Evolutionary conservation across 1,140 invertebrate species (phyloP).

Genomic region (Drosophila kanapiae): DNA sequence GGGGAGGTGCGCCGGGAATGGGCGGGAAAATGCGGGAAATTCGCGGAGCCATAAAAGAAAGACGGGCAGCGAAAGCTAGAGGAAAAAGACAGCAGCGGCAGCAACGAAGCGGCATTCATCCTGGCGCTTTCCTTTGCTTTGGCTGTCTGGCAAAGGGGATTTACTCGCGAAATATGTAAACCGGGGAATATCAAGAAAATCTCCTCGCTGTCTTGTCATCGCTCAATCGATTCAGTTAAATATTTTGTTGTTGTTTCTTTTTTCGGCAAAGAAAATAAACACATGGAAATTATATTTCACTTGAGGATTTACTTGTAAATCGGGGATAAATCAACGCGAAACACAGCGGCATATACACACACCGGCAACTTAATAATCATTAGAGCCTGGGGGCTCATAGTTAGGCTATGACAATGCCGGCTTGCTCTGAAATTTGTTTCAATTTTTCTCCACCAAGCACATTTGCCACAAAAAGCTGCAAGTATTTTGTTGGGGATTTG

Average conservation of each 20-base stretch:
- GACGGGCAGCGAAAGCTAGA: constrained; percentile 28
- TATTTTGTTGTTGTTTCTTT: constrained; percentile 13
- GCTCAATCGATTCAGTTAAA: constrained; percentile 58
- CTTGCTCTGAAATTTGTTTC: constrained; percentile 65
- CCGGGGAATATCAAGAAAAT: constrained; percentile 24
- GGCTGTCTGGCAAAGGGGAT: constrained; percentile 39
- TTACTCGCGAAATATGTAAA: constrained; percentile 29
- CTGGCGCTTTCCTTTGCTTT: constrained; percentile 32
- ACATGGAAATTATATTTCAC: constrained; percentile 79
- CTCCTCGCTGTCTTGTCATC: constrained; percentile 31
- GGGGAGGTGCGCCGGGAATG: not conserved
- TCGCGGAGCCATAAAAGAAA: constrained; percentile 29
- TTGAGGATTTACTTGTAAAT: constrained; percentile 73
- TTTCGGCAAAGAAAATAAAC: constrained; percentile 55
- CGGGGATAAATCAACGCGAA: constrained; percentile 66
- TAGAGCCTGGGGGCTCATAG: constrained; percentile 45
- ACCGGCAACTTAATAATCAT: constrained; percentile 61
- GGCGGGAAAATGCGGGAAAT: constrained; percentile 18
- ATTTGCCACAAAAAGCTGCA: constrained; percentile 56
- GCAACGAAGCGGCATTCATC: constrained; percentile 44
- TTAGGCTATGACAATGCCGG: constrained; percentile 45
- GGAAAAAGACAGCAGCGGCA: constrained; percentile 13
- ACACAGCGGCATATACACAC: constrained; percentile 23
- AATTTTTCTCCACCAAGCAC: constrained; percentile 59
- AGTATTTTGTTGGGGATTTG: constrained; percentile 76